Evolutionary conservation across 1,140 invertebrate species (phyloP), one percentile per base, ranked within the genome.

Genomic region (Heterodera schachtii): DNA sequence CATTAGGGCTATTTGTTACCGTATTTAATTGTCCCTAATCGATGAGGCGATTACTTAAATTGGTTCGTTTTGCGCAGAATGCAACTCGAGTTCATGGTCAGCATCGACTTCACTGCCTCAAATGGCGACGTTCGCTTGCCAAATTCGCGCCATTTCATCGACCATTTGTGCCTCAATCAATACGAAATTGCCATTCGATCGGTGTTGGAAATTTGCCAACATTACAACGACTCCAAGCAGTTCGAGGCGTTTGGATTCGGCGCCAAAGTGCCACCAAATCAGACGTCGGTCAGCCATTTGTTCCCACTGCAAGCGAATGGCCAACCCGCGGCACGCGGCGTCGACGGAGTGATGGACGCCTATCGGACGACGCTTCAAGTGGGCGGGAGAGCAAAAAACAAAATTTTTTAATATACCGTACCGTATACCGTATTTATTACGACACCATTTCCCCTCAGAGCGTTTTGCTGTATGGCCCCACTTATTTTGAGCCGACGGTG

Each of bases 71-170:
- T 46, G 44, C 86, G 78, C 64, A 85, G 84, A 41, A 91, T 91
- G 19, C 90, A 93, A 86, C 86, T 93, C 13, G 91, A 93, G 87
- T 93, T 92, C 84, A 92, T 92, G 13, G 92, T 93, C 84, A 92
- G 93, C 47, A 92, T 94, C 79, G 93, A 94, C 89, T 94, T 94
- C 86, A 94, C 93, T 31, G 93, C 92, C 16, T 93, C 93, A 19
- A 94, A 94, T 91, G 93, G 93, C 13, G 91, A 93, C 84, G 92
- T 93, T 3, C 88, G 90, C 64, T 85, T 90, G n/a, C 91, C 92
- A 0, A 86, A 90, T 7, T 93, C 93, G 1, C 90, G 93, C 9
- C 93, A 94, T 87, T 92, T 92, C 86, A 90, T 92, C 44, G 90
- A 90, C 83, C 87, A 89, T 2, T 88, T 90, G 80, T 82, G 85